Conservation (phyloP, 2,888 invertebrate genomes). For the Leptopterna dolabrata region DNA sequence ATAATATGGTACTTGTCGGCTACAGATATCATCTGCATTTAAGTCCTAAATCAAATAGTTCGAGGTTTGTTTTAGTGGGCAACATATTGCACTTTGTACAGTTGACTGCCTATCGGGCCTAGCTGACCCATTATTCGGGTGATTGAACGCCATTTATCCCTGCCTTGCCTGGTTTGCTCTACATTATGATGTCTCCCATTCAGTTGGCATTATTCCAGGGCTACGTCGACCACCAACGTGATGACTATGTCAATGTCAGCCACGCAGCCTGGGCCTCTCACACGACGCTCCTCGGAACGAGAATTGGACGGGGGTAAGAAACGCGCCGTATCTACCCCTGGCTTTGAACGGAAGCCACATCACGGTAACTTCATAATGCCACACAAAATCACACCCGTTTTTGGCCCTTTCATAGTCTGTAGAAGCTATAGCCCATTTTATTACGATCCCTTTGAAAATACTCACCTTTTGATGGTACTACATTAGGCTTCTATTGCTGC, state of each 20-base stretch:
- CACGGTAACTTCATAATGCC: constrained; percentile 47
- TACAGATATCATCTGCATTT: too few species aligned
- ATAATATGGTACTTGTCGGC: too few species aligned
- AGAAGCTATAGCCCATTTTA: not conserved
- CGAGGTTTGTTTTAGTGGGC: too few species aligned
- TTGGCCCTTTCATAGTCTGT: not conserved
- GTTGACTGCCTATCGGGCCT: too few species aligned
- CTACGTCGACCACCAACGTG: constrained; percentile 91
- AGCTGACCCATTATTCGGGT: too few species aligned
- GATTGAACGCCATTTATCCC: not conserved
- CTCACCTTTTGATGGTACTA: not conserved
- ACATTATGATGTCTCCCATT: constrained; percentile 37
- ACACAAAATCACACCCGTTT: constrained; percentile 1
- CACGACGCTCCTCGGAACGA: constrained; percentile 86
- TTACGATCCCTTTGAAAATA: not conserved
- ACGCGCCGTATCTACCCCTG: constrained; percentile 79
- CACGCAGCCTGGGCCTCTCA: constrained; percentile 74
- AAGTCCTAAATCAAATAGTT: too few species aligned
- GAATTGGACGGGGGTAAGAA: constrained; percentile 83
- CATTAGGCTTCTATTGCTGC: not conserved
- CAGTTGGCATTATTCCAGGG: constrained; percentile 70
- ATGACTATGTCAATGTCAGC: constrained; percentile 77
- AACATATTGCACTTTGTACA: too few species aligned
- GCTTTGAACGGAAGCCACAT: constrained; percentile 72
- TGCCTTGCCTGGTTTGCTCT: not conserved